Evolutionary conservation across 2,113 vertebrate genomes (phyloP).

Genomic region (Tragelaphus strepsiceros): DNA sequence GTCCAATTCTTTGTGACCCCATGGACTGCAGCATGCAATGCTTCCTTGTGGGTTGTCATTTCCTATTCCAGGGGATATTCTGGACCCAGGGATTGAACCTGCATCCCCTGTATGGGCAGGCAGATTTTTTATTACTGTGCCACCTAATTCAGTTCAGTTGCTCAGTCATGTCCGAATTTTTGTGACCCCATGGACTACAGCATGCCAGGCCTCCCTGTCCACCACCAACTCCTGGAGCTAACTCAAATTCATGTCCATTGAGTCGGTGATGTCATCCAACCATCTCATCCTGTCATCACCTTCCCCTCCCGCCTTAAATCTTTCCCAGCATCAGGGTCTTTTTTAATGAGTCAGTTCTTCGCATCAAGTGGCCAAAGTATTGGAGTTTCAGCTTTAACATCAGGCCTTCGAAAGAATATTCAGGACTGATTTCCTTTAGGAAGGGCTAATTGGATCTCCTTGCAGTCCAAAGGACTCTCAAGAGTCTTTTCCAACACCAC

Average conservation of each 20-base stretch:
- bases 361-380: background rate
- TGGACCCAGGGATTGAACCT: background rate
- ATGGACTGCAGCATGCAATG: too few species aligned
- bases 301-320: background rate
- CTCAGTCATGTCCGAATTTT: background rate
- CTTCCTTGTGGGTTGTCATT: background rate
- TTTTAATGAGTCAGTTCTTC: background rate
- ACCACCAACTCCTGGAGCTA: background rate
- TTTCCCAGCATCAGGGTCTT: background rate
- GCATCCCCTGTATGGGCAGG: background rate
- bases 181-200: rapidly evolving
- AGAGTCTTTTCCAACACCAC: background rate
- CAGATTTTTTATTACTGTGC: background rate
- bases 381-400: background rate
- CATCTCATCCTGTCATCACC: background rate
- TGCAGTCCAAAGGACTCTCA: background rate
- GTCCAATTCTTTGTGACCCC: too few species aligned
- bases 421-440: background rate
- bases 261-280: background rate
- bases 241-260: background rate
- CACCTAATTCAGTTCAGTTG: background rate
- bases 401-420: background rate
- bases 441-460: background rate
- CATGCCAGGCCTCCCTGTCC: background rate
- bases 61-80: background rate